These are phyloP conservation scores for Simalia tracyae DNA, from an alignment of 2,797 vertebrate species.

Conservation along the genomic window DNA sequence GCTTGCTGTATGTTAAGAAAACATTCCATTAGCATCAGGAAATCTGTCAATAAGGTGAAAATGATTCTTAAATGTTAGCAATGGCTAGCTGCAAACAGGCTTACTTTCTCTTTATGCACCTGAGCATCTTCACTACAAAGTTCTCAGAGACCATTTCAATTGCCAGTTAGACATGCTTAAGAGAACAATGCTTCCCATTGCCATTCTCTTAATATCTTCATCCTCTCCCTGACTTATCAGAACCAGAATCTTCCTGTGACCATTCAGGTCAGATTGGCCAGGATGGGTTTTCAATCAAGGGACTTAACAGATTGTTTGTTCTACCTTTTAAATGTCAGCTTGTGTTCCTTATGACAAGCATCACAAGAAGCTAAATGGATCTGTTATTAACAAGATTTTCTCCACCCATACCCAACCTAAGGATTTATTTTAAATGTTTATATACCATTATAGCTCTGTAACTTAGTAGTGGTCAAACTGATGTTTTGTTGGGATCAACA, in stretches of 20 bases:
- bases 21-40: background rate
- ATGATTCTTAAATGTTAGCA: conserved; percentile 9
- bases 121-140: conserved; percentile 33
- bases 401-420: background rate
- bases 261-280: background rate
- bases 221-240: conserved; percentile 10
- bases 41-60: background rate
- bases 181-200: background rate
- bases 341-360: background rate
- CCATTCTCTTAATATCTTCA: background rate
- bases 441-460: background rate
- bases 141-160: background rate
- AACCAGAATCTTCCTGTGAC: conserved; percentile 6
- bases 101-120: conserved; percentile 40
- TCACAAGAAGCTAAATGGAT: background rate
- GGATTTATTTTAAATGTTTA: background rate
- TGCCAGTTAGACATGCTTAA: background rate
- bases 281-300: background rate
- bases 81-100: background rate
- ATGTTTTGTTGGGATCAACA: background rate
- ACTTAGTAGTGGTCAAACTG: background rate
- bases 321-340: background rate
- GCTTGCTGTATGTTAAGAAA: background rate
- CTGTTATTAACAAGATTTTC: background rate
- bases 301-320: background rate